Evolutionary conservation across 2,797 vertebrate genomes (phyloP), one percentile per base, ranked within the genome.

Genomic region (Hipposideros larvatus): DNA sequence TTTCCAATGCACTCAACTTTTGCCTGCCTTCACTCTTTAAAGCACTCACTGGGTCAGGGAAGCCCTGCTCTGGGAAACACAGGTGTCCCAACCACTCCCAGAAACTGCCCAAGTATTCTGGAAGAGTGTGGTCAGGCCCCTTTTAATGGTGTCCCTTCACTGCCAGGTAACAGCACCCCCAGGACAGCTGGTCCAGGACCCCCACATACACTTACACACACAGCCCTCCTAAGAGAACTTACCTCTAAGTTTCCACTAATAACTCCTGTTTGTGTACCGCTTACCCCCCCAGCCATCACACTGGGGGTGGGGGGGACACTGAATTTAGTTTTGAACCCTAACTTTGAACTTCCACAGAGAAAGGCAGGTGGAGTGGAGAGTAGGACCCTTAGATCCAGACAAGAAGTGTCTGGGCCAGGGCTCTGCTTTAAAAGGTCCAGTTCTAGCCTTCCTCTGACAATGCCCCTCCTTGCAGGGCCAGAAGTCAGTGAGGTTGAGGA

Each of bases 401-500:
- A 26, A 28, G 61, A 31, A 51, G 22, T 43, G 19, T 9, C 59
- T 53, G 13, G 19, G 37, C 48, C 18, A 59, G 51, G 13, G 6
- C 6, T 46, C 59, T 59, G 68, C 68, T 82, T 46, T 31, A 4
- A 71, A 55, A 53, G 57, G 24, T 22, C 59, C 4, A 22, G 13
- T 28, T 21, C 34, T 43, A 2, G 53, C 26, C 15, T 79, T 85
- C 46, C 55, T 57, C 74, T 28, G 51, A 22, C 63, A 26, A 18
- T 5, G 2, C 11, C 6, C 61, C 22, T 19, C 18, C n/a, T 13
- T 41, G n/a, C 0, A 1, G 41, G 84, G 26, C 51, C 9, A 11
- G 53, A 79, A 28, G 24, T 24, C 53, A 7, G 10, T 14, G 43
- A 11, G 6, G 31, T 15, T 31, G 37, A 5, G 26, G 55, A 48